phyloP scores from a whole-genome alignment of 2,113 vertebrate genomes.

The Notiomystis cincta region DNA sequence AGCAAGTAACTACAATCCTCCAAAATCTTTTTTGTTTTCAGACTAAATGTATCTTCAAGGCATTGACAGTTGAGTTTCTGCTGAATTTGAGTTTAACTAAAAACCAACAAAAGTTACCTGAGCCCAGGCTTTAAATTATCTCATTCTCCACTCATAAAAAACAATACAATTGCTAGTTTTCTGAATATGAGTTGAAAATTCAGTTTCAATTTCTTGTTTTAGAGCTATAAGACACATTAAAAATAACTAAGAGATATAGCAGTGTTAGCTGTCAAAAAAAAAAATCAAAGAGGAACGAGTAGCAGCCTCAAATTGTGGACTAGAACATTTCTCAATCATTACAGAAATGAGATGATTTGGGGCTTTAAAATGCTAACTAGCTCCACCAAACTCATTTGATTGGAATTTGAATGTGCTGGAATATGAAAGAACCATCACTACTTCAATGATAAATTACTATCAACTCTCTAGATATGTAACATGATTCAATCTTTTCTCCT shows the following conservation, averaged over 20 bases:
- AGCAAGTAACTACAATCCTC: background rate
- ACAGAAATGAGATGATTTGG: background rate
- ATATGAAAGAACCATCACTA: background rate
- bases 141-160: background rate
- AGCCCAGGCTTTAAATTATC: background rate
- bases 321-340: background rate
- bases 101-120: background rate
- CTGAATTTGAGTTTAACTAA: background rate
- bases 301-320: background rate
- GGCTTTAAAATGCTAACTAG: background rate
- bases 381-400: background rate
- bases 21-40: background rate
- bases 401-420: background rate
- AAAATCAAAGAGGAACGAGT: background rate
- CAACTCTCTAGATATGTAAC: background rate
- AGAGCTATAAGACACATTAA: background rate
- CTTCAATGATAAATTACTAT: background rate
- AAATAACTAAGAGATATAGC: background rate
- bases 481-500: background rate
- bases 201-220: background rate
- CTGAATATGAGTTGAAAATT: background rate
- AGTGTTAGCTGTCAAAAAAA: background rate
- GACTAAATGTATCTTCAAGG: background rate
- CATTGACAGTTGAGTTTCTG: background rate
- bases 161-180: background rate